phyloP scores from a whole-genome alignment of 2,113 vertebrate species.

The Diphyllodes magnificus region DNA sequence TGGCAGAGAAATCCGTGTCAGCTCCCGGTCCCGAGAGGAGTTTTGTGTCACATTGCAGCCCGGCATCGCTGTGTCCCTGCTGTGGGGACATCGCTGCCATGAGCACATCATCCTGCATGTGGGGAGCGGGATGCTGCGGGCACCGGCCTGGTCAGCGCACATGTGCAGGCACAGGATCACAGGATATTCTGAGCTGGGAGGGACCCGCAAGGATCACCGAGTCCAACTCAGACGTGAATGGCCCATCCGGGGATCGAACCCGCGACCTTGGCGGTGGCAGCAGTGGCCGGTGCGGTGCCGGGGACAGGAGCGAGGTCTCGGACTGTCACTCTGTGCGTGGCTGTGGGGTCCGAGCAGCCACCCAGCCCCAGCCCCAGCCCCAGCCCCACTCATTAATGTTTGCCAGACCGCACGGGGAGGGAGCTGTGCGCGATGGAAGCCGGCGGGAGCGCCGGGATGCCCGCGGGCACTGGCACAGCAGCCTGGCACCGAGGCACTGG shows the following conservation, averaged over 20 bases:
- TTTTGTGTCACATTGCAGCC: not conserved
- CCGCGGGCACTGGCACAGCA: not conserved
- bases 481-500: not conserved
- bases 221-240: accelerated
- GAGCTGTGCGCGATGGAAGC: not conserved
- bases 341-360: not conserved
- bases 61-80: not conserved
- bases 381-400: not conserved
- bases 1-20: not conserved
- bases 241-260: slow-evolving; percentile 28
- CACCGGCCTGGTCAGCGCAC: not conserved
- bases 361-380: not conserved
- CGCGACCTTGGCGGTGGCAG: slow-evolving; percentile 12
- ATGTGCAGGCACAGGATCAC: not conserved
- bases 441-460: not conserved
- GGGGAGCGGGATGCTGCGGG: not conserved
- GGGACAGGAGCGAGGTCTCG: not conserved
- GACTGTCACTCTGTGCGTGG: not conserved
- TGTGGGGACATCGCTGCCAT: not conserved
- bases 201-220: not conserved
- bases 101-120: not conserved
- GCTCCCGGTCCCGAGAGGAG: not conserved
- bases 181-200: not conserved
- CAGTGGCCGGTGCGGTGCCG: not conserved
- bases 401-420: not conserved